phyloP scores from a whole-genome alignment of 2,797 vertebrate genomes.

The Petrocephalus schoutedeni region DNA sequence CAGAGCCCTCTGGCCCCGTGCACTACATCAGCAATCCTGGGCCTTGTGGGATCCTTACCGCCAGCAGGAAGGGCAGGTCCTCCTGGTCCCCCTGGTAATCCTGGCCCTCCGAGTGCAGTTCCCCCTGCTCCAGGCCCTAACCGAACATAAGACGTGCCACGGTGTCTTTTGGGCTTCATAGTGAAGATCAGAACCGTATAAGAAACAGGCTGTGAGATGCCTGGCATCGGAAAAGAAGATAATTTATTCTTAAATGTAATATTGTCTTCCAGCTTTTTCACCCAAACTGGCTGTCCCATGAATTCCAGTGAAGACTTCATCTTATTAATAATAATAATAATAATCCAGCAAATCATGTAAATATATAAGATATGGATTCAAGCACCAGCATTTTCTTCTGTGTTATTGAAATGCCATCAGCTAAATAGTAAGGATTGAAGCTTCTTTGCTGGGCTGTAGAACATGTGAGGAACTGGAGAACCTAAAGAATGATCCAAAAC shows the following conservation, averaged over 20 bases:
- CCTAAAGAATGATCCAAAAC: neutral
- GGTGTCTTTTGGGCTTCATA: neutral
- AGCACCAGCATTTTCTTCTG: neutral
- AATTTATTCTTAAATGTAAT: neutral
- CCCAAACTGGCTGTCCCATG: neutral
- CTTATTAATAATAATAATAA: neutral
- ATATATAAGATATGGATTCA: neutral
- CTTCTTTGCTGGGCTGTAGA: neutral
- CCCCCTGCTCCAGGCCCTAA: slow-evolving; percentile 44
- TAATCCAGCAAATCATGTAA: neutral
- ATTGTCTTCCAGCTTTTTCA: neutral
- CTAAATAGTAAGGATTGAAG: neutral
- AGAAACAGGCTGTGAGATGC: neutral
- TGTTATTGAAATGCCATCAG: neutral
- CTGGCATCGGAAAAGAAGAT: neutral
- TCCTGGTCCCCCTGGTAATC: slow-evolving; percentile 45
- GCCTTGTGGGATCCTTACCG: neutral
- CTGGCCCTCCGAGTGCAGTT: slow-evolving; percentile 38
- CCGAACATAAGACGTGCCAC: neutral
- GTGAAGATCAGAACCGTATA: neutral
- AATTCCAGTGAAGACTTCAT: neutral
- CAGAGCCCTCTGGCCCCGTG: neutral
- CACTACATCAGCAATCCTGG: neutral
- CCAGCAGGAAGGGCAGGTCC: slow-evolving; percentile 39
- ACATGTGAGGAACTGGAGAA: slow-evolving; percentile 2